Evolutionary conservation across 2,113 vertebrate species (phyloP).

Genomic region (Lepus europaeus): DNA sequence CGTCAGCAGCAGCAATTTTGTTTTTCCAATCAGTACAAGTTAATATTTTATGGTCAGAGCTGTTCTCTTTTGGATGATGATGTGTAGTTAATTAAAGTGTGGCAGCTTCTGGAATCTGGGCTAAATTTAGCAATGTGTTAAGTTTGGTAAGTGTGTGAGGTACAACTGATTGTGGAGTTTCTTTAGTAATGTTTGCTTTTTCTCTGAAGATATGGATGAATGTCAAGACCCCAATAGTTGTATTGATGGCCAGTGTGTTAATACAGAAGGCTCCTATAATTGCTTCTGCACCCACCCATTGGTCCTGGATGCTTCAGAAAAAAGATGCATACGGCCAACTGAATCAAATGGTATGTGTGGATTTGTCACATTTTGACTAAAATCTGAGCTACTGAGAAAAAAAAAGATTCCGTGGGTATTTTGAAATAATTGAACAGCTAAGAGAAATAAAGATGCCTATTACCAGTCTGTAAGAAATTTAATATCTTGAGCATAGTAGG

Average conservation of each 20-base stretch:
- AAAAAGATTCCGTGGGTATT: not conserved
- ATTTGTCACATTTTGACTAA: not conserved
- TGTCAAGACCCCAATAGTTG: slow-evolving; percentile 94
- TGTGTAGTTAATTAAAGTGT: slow-evolving; percentile 68
- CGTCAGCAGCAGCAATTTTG: not conserved
- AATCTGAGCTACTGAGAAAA: not conserved
- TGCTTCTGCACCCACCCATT: slow-evolving; percentile 95
- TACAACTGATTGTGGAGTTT: slow-evolving; percentile 67
- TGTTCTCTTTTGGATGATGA: not conserved
- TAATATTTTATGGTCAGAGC: slow-evolving; percentile 38
- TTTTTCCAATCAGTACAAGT: slow-evolving; percentile 42
- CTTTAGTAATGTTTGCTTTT: slow-evolving; percentile 76
- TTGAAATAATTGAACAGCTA: slow-evolving; percentile 30
- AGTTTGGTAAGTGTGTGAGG: slow-evolving; percentile 13
- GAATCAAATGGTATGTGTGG: slow-evolving; percentile 90
- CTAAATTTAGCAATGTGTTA: slow-evolving; percentile 47
- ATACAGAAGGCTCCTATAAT: slow-evolving; percentile 95
- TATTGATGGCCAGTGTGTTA: slow-evolving; percentile 93
- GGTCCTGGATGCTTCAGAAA: slow-evolving; percentile 90
- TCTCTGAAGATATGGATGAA: slow-evolving; percentile 94
- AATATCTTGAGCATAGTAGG: no score
- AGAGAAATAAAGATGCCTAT: not conserved
- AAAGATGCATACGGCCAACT: slow-evolving; percentile 89
- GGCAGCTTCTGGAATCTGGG: slow-evolving; percentile 42
- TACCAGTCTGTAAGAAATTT: not conserved